Base-by-base conservation (phyloP, 2,113 vertebrate genomes). In the Misgurnus mizolepis region DNA sequence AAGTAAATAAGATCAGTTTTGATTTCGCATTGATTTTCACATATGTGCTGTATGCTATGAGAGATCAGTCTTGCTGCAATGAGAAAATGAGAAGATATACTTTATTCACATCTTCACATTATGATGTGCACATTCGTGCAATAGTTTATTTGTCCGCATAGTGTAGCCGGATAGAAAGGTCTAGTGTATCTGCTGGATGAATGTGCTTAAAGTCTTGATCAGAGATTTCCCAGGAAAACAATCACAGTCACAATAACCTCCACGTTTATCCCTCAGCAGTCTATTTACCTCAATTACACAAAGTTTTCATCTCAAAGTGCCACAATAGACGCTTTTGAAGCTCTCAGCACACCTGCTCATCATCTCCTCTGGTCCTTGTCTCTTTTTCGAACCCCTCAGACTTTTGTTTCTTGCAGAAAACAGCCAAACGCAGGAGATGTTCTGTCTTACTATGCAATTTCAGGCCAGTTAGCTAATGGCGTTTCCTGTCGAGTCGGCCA, bases 401-500 rank as follows among this genome's bases (percentile, higher is more conserved):
- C 40, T 15, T 53, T 70, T 61, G 64, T 70, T 43, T 66, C 43
- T 34, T 22, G 22, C 40, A 7, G 58, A 72, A 82, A 73, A 58
- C 61, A 67, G 18, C 53, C 68, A 47, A 72, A 22, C 47, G 64
- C 76, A 18, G 60, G 49, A 56, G 40, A 75, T 65, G 70, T 72
- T 79, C 66, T 80, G 79, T 81, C 78, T 85, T 85, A 81, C 67
- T 76, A 82, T 83, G 82, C 62, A 75, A 68, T 80, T 83, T 85
- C 71, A 82, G 74, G 75, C 82, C 81, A 81, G 84, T 85, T 78
- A 86, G 78, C 82, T 83, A 83, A 85, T 86, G 80, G 81, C 67
- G 73, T 90, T 85, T 89, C 87, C 86, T 83, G 87, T 88, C 81
- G 81, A 80, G 86, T 78, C 65, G 75, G 80, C 81, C 81, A 79